Percentiles rank a stretch among this genome's conserved stretches.
Evolutionary conservation across 2,888 invertebrate species (phyloP).

Genomic region (Agrilus mali): DNA sequence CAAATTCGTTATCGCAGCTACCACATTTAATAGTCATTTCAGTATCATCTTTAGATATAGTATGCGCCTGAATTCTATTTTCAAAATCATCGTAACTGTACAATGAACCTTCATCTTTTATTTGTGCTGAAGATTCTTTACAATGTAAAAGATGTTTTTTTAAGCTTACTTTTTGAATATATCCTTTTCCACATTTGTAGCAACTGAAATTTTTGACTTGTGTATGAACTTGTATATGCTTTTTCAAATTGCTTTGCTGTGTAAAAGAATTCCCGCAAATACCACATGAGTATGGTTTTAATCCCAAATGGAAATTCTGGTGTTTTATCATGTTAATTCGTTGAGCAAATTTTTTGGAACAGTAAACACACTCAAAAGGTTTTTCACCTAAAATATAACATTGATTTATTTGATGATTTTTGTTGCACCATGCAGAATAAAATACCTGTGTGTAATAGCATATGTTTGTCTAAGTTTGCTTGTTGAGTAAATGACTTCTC

Average conservation of each 20-base stretch:
- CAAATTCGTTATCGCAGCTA: too few species aligned
- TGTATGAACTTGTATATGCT: conserved; percentile 12
- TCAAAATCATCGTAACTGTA: too few species aligned
- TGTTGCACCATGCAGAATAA: background rate
- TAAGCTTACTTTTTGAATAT: conserved; percentile 8
- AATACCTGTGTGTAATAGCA: conserved; percentile 15
- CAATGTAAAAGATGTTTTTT: conserved; percentile 2
- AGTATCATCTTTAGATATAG: too few species aligned
- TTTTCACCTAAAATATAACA: conserved; percentile 14
- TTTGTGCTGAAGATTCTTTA: too few species aligned
- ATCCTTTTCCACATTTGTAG: conserved; percentile 6
- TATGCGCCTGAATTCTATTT: too few species aligned
- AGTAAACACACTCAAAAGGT: conserved; percentile 13
- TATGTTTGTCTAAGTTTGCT: conserved; percentile 17
- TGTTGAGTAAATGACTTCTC: conserved; percentile 15
- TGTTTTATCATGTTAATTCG: conserved; percentile 15
- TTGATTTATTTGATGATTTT: background rate
- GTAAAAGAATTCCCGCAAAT: conserved; percentile 12
- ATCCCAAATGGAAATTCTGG: conserved; percentile 13
- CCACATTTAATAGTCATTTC: too few species aligned
- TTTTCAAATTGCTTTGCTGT: conserved; percentile 14
- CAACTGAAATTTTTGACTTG: conserved; percentile 7
- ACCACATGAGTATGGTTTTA: conserved; percentile 12
- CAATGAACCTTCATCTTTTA: too few species aligned
- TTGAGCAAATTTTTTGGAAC: conserved; percentile 14